Percentiles rank a stretch among this genome's conserved stretches.
phyloP scores from a whole-genome alignment of 2,113 vertebrate genomes.

The Pandion haliaetus region DNA sequence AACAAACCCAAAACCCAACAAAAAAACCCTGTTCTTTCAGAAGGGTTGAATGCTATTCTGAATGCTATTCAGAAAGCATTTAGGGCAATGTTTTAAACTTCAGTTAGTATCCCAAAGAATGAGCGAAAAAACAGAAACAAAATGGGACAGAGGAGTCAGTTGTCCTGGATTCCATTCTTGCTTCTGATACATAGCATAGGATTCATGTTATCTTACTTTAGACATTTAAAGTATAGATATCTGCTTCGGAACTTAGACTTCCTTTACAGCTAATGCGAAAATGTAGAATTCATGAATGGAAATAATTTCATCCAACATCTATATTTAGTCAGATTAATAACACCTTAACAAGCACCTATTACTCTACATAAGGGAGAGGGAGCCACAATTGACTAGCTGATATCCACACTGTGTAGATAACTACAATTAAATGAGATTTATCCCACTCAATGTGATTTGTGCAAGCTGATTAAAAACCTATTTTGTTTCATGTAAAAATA shows the following conservation, averaged over 20 bases:
- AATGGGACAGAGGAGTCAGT: not conserved
- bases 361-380: not conserved
- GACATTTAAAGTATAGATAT: not conserved
- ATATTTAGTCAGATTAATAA: not conserved
- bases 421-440: not conserved
- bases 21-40: no score
- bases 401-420: not conserved
- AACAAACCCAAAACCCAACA: no score
- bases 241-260: not conserved
- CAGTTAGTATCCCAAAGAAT: not conserved
- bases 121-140: not conserved
- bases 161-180: not conserved
- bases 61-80: not conserved
- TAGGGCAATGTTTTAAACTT: not conserved
- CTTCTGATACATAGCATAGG: not conserved
- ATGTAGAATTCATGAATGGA: not conserved
- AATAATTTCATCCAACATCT: not conserved
- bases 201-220: not conserved
- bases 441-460: not conserved
- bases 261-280: not conserved
- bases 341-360: not conserved
- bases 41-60: no score
- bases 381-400: not conserved
- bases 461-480: not conserved
- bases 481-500: not conserved